These are phyloP conservation scores for Corythaeola cristata DNA, from an alignment of 2,113 vertebrate genomes.

Conservation along the genomic window DNA sequence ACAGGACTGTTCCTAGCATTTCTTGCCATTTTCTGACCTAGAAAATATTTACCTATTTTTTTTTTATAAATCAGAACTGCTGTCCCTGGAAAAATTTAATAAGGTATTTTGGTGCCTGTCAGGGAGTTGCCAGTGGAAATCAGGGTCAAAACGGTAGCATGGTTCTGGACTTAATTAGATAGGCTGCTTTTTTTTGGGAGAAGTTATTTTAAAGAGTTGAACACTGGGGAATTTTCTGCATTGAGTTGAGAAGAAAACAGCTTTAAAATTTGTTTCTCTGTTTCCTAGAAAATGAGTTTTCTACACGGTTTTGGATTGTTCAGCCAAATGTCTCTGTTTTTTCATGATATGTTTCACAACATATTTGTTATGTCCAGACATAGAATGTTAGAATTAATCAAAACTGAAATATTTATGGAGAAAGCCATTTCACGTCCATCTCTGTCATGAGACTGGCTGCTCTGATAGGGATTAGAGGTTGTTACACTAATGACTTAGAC, in stretches of 20 bases:
- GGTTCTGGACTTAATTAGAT: conserved; percentile 55
- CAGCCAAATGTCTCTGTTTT: conserved; percentile 45
- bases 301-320: conserved; percentile 1
- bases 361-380: conserved; percentile 44
- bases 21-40: conserved; percentile 5
- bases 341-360: conserved; percentile 50
- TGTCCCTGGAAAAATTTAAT: conserved; percentile 3
- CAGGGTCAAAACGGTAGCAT: conserved; percentile 16
- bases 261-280: conserved; percentile 5
- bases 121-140: conserved; percentile 41
- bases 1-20: background rate
- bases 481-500: conserved; percentile 66
- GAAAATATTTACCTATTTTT: conserved; percentile 1
- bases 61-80: background rate
- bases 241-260: conserved; percentile 24
- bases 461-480: conserved; percentile 67
- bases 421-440: conserved; percentile 60
- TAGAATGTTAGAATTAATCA: conserved; percentile 47
- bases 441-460: conserved; percentile 53
- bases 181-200: conserved; percentile 6
- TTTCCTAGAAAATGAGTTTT: conserved; percentile 56
- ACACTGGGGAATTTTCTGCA: conserved; percentile 37
- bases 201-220: conserved; percentile 31
- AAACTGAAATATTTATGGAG: conserved; percentile 58
- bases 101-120: conserved; percentile 38